phyloP scores from a whole-genome alignment of 2,113 vertebrate genomes.

The Mesembrinibis cayennensis region DNA sequence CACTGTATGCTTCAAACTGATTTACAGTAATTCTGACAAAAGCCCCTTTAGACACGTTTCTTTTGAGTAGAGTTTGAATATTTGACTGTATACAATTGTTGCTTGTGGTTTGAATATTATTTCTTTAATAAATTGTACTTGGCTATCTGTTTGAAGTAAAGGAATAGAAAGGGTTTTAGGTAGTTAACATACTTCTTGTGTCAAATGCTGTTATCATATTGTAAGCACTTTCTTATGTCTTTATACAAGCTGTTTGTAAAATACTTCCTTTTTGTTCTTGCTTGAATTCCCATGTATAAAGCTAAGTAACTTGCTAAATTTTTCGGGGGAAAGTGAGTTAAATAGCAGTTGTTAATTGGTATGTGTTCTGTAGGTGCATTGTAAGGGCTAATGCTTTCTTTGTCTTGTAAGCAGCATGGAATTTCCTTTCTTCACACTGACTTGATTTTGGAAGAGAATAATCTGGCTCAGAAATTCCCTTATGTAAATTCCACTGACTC shows the following conservation, averaged over 20 bases:
- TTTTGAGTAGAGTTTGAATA: neutral
- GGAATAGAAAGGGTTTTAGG: neutral
- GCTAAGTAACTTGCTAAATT: neutral
- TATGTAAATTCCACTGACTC: neutral
- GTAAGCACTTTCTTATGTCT: neutral
- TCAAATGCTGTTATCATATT: accelerated
- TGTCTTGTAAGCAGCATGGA: neutral
- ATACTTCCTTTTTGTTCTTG: neutral
- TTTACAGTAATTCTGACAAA: neutral
- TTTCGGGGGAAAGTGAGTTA: neutral
- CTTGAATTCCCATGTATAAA: neutral
- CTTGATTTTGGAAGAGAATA: neutral
- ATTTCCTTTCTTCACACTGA: neutral
- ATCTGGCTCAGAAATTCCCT: neutral
- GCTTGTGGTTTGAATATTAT: neutral
- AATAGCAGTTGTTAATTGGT: neutral
- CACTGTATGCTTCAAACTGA: accelerated
- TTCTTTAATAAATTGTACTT: neutral
- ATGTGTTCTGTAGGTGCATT: neutral
- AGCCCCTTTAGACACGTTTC: accelerated
- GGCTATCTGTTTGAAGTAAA: neutral
- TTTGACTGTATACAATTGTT: neutral
- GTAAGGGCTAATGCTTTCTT: neutral
- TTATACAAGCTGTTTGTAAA: neutral
- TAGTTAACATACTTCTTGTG: accelerated